Conservation (phyloP, 2,797 vertebrate genomes). For the Heteromormyrus szaboi region DNA sequence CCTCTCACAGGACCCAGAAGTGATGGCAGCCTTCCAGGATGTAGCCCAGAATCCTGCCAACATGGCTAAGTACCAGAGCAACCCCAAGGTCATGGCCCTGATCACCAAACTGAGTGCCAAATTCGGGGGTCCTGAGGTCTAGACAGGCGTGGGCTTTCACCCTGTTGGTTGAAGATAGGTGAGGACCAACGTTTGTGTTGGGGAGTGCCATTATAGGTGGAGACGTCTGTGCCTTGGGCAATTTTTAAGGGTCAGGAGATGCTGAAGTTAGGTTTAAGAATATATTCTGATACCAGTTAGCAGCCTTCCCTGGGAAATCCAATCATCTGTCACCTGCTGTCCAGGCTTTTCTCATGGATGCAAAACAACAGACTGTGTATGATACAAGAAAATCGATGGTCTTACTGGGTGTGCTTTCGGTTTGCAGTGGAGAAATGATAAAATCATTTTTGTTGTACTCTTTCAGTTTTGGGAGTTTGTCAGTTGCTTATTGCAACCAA, state of each 20-base stretch:
- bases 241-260: not conserved
- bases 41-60: conserved; percentile 95
- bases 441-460: not conserved
- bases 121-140: conserved; percentile 67
- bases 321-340: conserved; percentile 3
- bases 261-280: not conserved
- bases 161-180: not conserved
- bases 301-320: conserved; percentile 21
- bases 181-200: not conserved
- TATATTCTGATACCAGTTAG: conserved; percentile 12
- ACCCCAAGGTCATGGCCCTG: conserved; percentile 95
- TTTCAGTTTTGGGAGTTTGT: not conserved
- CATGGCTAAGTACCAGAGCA: conserved; percentile 91
- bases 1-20: conserved; percentile 82
- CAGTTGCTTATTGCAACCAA: not conserved
- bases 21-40: conserved; percentile 95
- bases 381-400: not conserved
- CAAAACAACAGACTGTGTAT: not conserved
- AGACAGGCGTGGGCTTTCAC: conserved; percentile 19
- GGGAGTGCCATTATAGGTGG: not conserved
- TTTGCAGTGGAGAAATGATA: not conserved
- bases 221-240: not conserved
- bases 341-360: not conserved
- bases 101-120: conserved; percentile 90
- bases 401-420: not conserved